Base-by-base conservation (phyloP, 2,113 vertebrate genomes). In the Xenopus tropicalis region DNA sequence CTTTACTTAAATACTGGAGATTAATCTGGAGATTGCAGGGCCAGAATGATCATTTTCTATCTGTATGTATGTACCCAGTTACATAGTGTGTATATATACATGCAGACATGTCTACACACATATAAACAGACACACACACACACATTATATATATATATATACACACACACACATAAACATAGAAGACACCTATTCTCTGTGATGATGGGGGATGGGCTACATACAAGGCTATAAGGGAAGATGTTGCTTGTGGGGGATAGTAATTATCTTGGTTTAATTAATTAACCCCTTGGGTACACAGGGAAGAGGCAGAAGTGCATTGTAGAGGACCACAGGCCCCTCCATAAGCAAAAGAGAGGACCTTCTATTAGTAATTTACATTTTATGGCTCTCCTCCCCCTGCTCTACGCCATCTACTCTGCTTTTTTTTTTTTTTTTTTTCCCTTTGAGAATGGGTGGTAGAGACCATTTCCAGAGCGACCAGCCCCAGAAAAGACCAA, bases 381-480 rank as follows among this genome's bases (percentile, higher is more conserved):
- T 68, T 74, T 51, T 57, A 67, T 42, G 65, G 13, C 57, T 68
- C 64, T 67, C 72, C 72, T 52, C 44, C 72, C 56, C 44, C 23
- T 65, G 37, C 56, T 48, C 16, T 43, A 65, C 63, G 20, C 63
- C 58, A 73, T 73, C 52, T 66, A 14, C 29, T 72, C 24, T 66
- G 51, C 52, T 4, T 42, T 67, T 65, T 37, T 52, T 69, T 69
- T 37, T 37, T 7, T 9, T 37, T 29, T 29, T 29, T 29, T 6
- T 6, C 25, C 6, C 29, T 37, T 37, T 43, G 25, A 73, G 72
- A 67, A 68, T 68, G 65, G 72, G 64, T 66, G 72, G 21, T 29
- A 52, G 64, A 42, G 59, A 74, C 56, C 72, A 52, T 68, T 74
- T 74, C 72, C 68, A 74, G 72, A 74, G 54, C 44, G n/a, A n/a